These are phyloP conservation scores for Cryptocephalus moraei DNA, from an alignment of 2,888 invertebrate genomes.

Conservation along the genomic window DNA sequence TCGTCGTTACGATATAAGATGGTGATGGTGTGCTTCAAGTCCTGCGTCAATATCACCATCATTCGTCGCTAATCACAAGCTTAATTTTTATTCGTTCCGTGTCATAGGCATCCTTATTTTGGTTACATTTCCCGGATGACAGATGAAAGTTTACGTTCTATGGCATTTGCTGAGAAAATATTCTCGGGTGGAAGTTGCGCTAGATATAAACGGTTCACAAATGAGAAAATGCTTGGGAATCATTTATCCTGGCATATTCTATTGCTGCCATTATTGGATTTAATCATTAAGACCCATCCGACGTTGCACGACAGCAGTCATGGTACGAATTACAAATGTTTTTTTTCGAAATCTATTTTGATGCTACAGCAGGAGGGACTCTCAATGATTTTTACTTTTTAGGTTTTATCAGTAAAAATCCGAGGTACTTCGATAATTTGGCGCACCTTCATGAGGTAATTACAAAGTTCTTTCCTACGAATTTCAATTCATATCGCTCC, in stretches of 20 bases:
- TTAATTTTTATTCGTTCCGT: too few relatives aligned
- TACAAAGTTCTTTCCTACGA: background rate
- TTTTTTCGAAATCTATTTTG: slow-evolving; percentile 6
- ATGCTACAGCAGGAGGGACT: slow-evolving; percentile 14
- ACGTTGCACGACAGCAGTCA: slow-evolving; percentile 65
- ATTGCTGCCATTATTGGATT: slow-evolving; percentile 56
- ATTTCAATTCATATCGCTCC: too few relatives aligned
- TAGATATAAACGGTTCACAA: slow-evolving; percentile 13
- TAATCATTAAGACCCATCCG: slow-evolving; percentile 56
- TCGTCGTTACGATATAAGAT: too few relatives aligned
- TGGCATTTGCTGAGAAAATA: too few relatives aligned
- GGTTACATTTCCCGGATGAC: too few relatives aligned
- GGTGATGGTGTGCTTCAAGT: too few relatives aligned
- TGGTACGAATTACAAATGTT: slow-evolving; percentile 42
- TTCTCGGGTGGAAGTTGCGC: too few relatives aligned
- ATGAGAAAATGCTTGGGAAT: slow-evolving; percentile 37
- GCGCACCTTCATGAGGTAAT: slow-evolving; percentile 46
- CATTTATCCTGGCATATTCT: slow-evolving; percentile 54
- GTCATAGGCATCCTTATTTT: too few relatives aligned
- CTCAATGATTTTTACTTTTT: slow-evolving; percentile 27
- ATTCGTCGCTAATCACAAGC: too few relatives aligned
- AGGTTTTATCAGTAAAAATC: slow-evolving; percentile 64
- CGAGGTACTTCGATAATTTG: slow-evolving; percentile 55
- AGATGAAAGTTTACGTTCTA: too few relatives aligned
- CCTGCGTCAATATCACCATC: too few relatives aligned